phyloP scores from a whole-genome alignment of 2,113 vertebrate genomes.

The Poecilia latipinna region DNA sequence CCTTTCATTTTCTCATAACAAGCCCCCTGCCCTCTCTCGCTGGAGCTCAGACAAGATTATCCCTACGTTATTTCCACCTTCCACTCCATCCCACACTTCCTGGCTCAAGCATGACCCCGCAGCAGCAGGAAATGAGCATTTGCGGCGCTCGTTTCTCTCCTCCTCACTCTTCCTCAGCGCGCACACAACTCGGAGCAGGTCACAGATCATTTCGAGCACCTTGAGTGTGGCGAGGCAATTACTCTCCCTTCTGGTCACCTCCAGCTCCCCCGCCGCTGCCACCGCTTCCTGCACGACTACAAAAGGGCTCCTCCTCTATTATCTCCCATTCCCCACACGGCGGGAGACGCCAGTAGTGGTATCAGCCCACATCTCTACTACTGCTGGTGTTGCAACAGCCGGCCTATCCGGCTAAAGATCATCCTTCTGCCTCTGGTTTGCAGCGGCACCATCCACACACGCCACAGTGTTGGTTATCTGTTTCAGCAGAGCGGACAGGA shows the following conservation, averaged over 20 bases:
- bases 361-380: slow-evolving; percentile 45
- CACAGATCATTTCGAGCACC: slow-evolving; percentile 74
- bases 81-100: slow-evolving; percentile 61
- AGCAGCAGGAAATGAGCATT: slow-evolving; percentile 67
- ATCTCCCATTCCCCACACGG: slow-evolving; percentile 54
- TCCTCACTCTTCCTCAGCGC: slow-evolving; percentile 31
- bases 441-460: slow-evolving; percentile 34
- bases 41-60: slow-evolving; percentile 76
- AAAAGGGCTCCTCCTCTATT: slow-evolving; percentile 56
- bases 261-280: slow-evolving; percentile 45
- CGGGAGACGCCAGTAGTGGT: slow-evolving; percentile 49
- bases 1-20: slow-evolving; percentile 76
- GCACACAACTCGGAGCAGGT: slow-evolving; percentile 61
- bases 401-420: slow-evolving; percentile 39
- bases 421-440: slow-evolving; percentile 28
- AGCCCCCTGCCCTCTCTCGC: slow-evolving; percentile 68
- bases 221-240: slow-evolving; percentile 70
- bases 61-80: slow-evolving; percentile 69
- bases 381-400: slow-evolving; percentile 28
- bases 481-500: slow-evolving; percentile 43
- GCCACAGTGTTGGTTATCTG: slow-evolving; percentile 47
- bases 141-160: slow-evolving; percentile 63
- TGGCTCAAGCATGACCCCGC: slow-evolving; percentile 63
- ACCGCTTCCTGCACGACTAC: slow-evolving; percentile 39
- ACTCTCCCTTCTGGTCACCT: slow-evolving; percentile 69